Evolutionary conservation across 2,888 invertebrate species (phyloP).

Genomic region (Linnaemya tessellans): DNA sequence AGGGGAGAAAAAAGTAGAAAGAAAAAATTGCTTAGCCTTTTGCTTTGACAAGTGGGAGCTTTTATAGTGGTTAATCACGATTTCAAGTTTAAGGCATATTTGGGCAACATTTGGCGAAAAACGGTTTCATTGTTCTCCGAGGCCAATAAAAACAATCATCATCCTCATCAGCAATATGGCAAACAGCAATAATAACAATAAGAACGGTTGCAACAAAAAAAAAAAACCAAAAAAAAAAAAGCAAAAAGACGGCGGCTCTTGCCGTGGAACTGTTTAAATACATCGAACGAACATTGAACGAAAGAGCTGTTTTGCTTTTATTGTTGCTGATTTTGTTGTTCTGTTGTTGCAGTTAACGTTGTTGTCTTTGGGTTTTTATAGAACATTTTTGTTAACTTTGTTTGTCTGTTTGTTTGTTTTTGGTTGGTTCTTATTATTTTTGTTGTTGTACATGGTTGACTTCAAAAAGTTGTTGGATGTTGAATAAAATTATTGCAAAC

Average conservation of each 20-base stretch:
- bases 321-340: conserved; percentile 9
- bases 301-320: conserved; percentile 61
- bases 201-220: conserved; percentile 4
- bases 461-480: conserved; percentile 70
- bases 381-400: conserved; percentile 50
- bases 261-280: conserved; percentile 63
- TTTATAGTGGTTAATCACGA: conserved; percentile 71
- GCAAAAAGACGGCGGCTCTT: conserved; percentile 51
- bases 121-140: conserved; percentile 80
- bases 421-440: conserved; percentile 51
- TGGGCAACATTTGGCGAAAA: conserved; percentile 77
- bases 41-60: conserved; percentile 77
- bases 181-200: conserved; percentile 49
- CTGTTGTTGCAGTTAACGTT: conserved; percentile 2
- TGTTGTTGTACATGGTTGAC: conserved; percentile 65
- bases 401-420: conserved; percentile 55
- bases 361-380: conserved; percentile 32
- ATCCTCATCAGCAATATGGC: conserved; percentile 62
- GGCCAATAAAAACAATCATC: conserved; percentile 72
- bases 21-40: conserved; percentile 77
- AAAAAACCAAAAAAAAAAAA: conserved; percentile 24
- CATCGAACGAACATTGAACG: conserved; percentile 41
- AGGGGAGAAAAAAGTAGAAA: conserved; percentile 68
- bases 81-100: conserved; percentile 72
- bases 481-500: conserved; percentile 83